These are phyloP conservation scores for Eurytoma adleriae DNA, from an alignment of 2,888 invertebrate genomes.

Conservation along the genomic window DNA sequence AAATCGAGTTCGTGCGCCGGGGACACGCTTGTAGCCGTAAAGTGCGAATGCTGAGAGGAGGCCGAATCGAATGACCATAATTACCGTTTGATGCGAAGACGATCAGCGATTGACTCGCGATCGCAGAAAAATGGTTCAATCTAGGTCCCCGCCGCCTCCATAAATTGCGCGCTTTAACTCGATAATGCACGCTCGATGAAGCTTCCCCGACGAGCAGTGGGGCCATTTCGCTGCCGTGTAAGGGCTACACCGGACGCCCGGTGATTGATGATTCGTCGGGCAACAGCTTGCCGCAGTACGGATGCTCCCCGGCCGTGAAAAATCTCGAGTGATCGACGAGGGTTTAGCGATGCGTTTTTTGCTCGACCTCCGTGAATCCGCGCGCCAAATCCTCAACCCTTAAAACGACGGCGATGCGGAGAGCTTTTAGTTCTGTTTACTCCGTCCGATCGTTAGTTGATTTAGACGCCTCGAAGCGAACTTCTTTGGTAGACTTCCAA, in stretches of 20 bases:
- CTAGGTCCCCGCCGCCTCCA: not conserved
- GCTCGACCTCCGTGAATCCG: no score
- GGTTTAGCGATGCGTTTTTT: no score
- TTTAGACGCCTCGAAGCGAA: no score
- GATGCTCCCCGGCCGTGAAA: not conserved
- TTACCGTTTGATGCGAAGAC: not conserved
- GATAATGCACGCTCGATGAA: slow-evolving; percentile 35
- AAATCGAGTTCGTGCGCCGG: slow-evolving; percentile 39
- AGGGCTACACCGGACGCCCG: not conserved
- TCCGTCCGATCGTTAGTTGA: no score
- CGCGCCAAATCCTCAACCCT: no score
- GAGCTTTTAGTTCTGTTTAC: not conserved
- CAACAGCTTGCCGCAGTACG: not conserved
- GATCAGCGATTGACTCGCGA: slow-evolving; percentile 18
- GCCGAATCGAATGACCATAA: slow-evolving; percentile 42
- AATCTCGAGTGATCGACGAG: not conserved
- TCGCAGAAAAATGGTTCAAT: slow-evolving; percentile 46
- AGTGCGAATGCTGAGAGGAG: not conserved
- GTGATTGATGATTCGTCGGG: slow-evolving; percentile 29
- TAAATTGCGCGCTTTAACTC: slow-evolving; percentile 35
- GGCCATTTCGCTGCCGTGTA: slow-evolving; percentile 36
- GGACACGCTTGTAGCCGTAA: slow-evolving; percentile 11
- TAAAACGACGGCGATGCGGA: not conserved
- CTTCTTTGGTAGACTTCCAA: no score
- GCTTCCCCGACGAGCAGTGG: slow-evolving; percentile 12